phyloP scores from a whole-genome alignment of 2,888 invertebrate genomes.

The Callinectes sapidus region DNA sequence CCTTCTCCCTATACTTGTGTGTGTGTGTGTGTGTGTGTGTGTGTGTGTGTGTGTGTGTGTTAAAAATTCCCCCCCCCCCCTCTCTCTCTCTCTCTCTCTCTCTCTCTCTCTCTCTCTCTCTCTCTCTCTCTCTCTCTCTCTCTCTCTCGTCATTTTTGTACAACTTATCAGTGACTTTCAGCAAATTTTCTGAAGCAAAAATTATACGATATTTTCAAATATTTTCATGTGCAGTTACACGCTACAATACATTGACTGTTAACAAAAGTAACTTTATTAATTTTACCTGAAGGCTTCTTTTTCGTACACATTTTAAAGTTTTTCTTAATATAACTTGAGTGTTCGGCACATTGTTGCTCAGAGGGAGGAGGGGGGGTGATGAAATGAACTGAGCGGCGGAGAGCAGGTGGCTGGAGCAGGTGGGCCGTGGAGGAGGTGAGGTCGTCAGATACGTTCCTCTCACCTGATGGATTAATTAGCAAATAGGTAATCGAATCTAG shows the following conservation, averaged over 20 bases:
- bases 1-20: background rate
- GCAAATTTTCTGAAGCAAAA: background rate
- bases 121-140: constrained; percentile 21
- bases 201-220: background rate
- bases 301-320: background rate
- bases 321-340: background rate
- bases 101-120: constrained; percentile 25
- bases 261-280: background rate
- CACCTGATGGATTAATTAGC: background rate
- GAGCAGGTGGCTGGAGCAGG: background rate
- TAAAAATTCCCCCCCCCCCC: too few relatives aligned
- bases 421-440: background rate
- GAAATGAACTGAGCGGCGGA: background rate
- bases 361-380: background rate
- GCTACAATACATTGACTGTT: background rate
- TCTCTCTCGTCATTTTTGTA: background rate
- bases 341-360: background rate
- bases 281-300: background rate
- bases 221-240: background rate
- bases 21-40: background rate
- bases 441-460: background rate
- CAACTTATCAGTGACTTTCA: background rate
- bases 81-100: constrained; percentile 17
- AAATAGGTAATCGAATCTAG: background rate
- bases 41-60: background rate